Evolutionary conservation across 1,140 invertebrate genomes (phyloP).

Genomic region (Cyphomyrmex costatus): DNA sequence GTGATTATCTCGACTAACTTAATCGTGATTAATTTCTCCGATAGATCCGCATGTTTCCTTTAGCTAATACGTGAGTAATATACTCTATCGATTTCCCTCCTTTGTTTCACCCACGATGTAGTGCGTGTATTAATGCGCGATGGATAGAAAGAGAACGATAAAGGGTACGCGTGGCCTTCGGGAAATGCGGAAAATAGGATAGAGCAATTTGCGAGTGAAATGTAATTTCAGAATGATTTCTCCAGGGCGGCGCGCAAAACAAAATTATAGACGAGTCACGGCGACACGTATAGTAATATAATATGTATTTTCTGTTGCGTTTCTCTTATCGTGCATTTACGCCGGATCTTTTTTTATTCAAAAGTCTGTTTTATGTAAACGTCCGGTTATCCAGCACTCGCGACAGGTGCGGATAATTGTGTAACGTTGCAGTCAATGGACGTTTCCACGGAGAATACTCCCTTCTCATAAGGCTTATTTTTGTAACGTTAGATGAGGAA

Average conservation of each 20-base stretch:
- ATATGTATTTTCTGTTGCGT: neutral
- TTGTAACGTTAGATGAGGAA: slow-evolving; percentile 21
- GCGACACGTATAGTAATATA: neutral
- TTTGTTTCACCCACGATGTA: neutral
- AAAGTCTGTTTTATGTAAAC: slow-evolving; percentile 52
- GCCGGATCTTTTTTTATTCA: slow-evolving; percentile 26
- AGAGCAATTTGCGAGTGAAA: slow-evolving; percentile 61
- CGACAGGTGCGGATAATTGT: slow-evolving; percentile 56
- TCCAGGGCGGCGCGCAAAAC: slow-evolving; percentile 26
- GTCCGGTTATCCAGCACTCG: slow-evolving; percentile 15
- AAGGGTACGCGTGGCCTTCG: slow-evolving; percentile 40
- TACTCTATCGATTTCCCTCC: neutral
- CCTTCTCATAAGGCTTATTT: slow-evolving; percentile 36
- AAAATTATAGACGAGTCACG: slow-evolving; percentile 52
- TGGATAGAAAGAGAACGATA: slow-evolving; percentile 35
- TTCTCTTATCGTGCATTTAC: slow-evolving; percentile 19
- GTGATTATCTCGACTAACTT: neutral
- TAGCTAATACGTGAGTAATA: neutral
- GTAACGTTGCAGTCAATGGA: slow-evolving; percentile 50
- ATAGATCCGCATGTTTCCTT: neutral
- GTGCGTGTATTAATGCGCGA: slow-evolving; percentile 17
- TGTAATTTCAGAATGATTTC: slow-evolving; percentile 59
- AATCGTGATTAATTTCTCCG: slow-evolving; percentile 1
- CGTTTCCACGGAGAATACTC: slow-evolving; percentile 15
- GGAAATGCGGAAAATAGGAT: slow-evolving; percentile 44